Conservation (phyloP, 1,140 invertebrate species). For the Bombus difficillimus region DNA sequence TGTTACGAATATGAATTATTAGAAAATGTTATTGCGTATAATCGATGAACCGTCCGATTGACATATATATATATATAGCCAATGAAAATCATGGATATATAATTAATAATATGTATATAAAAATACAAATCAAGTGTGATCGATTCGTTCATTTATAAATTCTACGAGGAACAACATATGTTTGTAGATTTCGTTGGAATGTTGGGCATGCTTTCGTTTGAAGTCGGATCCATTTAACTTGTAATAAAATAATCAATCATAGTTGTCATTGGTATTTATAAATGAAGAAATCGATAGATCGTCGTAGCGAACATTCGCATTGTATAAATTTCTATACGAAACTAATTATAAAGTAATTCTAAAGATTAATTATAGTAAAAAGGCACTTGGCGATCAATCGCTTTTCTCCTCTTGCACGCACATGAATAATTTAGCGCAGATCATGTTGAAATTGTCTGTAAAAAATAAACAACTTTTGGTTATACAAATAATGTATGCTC, state of each 20-base stretch:
- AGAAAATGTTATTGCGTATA: not conserved
- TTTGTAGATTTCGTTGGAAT: conserved; percentile 12
- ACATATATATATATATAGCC: no score
- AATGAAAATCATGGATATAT: not conserved
- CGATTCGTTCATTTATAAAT: conserved; percentile 1
- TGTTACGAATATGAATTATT: not conserved
- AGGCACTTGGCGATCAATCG: conserved; percentile 52
- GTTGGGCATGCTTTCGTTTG: not conserved
- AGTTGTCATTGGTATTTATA: not conserved
- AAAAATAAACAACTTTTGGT: conserved; percentile 40
- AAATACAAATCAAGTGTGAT: not conserved
- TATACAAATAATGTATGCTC: not conserved
- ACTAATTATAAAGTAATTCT: not conserved
- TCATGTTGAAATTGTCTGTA: conserved; percentile 85
- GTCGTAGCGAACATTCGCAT: not conserved
- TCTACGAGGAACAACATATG: not conserved
- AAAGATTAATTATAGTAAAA: not conserved
- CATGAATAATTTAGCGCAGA: conserved; percentile 90
- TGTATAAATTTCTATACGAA: conserved; percentile 1
- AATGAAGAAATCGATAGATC: not conserved
- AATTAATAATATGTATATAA: not conserved
- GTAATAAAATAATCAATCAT: not conserved
- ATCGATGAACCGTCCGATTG: not conserved
- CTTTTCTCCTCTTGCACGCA: conserved; percentile 88
- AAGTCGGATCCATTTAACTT: not conserved